A percentile compares a stretch with the other conserved stretches of the same genome.
Conservation (phyloP, 2,888 invertebrate genomes). For the Drosophila hawaiiensis region DNA sequence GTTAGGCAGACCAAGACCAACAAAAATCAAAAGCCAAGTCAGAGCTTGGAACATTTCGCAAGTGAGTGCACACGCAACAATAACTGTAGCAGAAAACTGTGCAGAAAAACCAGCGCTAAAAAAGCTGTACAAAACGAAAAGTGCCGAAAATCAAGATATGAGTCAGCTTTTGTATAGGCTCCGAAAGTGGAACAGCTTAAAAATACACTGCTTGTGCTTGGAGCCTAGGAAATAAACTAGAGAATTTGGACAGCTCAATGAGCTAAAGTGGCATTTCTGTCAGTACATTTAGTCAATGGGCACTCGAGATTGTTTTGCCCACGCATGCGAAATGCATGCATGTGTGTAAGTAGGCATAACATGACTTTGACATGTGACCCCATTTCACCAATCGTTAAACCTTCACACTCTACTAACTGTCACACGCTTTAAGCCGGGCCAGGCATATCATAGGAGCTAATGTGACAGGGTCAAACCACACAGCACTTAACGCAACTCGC, state of each 20-base stretch:
- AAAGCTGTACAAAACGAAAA: conserved; percentile 1
- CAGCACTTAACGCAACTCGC: conserved; percentile 40
- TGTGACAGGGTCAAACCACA: conserved; percentile 71
- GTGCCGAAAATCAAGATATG: conserved; percentile 36
- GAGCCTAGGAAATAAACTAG: conserved; percentile 4
- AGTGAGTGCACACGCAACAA: conserved; percentile 58
- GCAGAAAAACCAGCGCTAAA: conserved; percentile 27
- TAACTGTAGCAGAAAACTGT: conserved; percentile 69
- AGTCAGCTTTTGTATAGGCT: conserved; percentile 25
- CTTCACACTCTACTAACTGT: conserved; percentile 81
- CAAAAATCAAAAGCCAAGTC: conserved; percentile 10
- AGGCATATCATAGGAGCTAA: conserved; percentile 62
- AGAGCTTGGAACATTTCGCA: conserved; percentile 57
- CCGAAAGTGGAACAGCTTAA: conserved; percentile 43
- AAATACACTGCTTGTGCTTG: not conserved
- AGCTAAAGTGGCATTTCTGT: conserved; percentile 1
- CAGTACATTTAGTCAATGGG: conserved; percentile 1
- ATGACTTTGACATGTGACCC: conserved; percentile 63
- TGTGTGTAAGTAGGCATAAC: conserved; percentile 23
- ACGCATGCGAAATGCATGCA: conserved; percentile 18
- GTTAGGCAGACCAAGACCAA: conserved; percentile 52
- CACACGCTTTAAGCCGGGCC: conserved; percentile 43
- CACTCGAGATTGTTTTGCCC: conserved; percentile 21
- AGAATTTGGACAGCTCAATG: conserved; percentile 3
- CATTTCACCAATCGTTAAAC: conserved; percentile 78